Base-by-base conservation (phyloP, 2,888 invertebrate genomes). In the Pristionchus maxplancki region DNA sequence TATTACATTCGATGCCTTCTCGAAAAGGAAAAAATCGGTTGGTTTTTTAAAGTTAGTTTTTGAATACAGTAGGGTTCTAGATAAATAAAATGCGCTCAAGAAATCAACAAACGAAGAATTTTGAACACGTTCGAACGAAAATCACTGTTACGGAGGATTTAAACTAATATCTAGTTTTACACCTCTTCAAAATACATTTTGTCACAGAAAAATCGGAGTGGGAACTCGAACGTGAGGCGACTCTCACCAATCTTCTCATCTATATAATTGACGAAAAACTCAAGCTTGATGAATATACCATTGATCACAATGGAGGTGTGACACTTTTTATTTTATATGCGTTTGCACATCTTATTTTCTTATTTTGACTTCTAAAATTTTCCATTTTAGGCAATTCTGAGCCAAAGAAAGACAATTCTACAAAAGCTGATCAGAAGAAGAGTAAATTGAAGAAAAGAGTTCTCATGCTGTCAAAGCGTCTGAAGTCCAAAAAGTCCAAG, bases 211-310 rank as follows among this genome's bases (percentile, higher is more conserved):
- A 88, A 81, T 89, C 74, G 83, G 89, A 89, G 28, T 89, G 67
- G 87, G 83, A 83, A 28, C 28, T 81, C 44, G 64, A 84, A n/a
- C 83, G 89, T 40, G 89, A 89, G 53, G 88, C 89, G 62, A 83
- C 87, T 31, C 89, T 89, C 34, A 89, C 89, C 17, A 89, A 87
- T 48, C 88, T 89, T 1, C 85, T 89, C 20, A 88, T 89, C 50
- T 89, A 84, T 67, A 89, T 89, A 11, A 89, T 89, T 62, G 89
- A 89, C 58, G 89, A 89, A 31, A 89, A 89, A 44, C 62, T 88
- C n/a, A 88, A 88, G 28, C 81, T 88, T 9, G 88, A 88, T 37
- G 88, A 88, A n/a, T 88, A 81, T 17, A 78, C 78, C 11, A 20
- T 40, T 20, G 88, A 88, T 48, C 28, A 28, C 17, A 64, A 1